Evolutionary conservation across 2,797 vertebrate genomes (phyloP).

Genomic region (Pterois miles): DNA sequence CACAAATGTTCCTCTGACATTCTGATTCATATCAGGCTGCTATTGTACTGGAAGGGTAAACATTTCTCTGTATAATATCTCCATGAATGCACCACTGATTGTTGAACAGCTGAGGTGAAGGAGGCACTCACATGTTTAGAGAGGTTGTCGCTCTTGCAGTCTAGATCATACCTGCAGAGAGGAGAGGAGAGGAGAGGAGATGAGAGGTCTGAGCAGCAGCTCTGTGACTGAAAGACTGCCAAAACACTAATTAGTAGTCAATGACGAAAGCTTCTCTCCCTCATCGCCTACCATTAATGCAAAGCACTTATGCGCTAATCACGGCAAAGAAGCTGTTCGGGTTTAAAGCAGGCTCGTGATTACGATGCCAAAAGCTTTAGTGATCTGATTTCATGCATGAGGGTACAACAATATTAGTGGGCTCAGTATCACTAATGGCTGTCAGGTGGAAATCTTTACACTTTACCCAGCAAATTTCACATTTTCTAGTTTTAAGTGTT

Average conservation of each 20-base stretch:
- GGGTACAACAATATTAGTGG: not conserved
- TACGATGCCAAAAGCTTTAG: not conserved
- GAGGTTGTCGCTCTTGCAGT: slow-evolving; percentile 87
- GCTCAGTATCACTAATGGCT: not conserved
- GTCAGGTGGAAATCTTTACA: not conserved
- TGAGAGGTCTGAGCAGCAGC: not conserved
- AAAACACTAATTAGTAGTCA: slow-evolving; percentile 25
- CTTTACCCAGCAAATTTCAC: not conserved
- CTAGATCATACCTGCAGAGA: slow-evolving; percentile 81
- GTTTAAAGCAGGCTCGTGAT: slow-evolving; percentile 13
- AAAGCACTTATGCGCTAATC: slow-evolving; percentile 20
- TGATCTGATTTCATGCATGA: slow-evolving; percentile 20
- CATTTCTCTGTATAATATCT: slow-evolving; percentile 17
- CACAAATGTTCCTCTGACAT: slow-evolving; percentile 13
- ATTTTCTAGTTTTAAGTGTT: not conserved
- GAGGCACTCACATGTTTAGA: slow-evolving; percentile 84
- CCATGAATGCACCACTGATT: slow-evolving; percentile 55
- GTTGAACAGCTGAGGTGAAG: slow-evolving; percentile 38
- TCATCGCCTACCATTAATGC: slow-evolving; percentile 10
- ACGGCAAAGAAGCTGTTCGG: slow-evolving; percentile 28
- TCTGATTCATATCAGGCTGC: slow-evolving; percentile 47
- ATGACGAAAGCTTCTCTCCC: not conserved
- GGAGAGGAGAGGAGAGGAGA: slow-evolving; percentile 25
- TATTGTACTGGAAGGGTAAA: slow-evolving; percentile 43
- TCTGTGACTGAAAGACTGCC: slow-evolving; percentile 6